These are phyloP conservation scores for Anguilla anguilla DNA, from an alignment of 2,797 vertebrate species.

Conservation along the genomic window DNA sequence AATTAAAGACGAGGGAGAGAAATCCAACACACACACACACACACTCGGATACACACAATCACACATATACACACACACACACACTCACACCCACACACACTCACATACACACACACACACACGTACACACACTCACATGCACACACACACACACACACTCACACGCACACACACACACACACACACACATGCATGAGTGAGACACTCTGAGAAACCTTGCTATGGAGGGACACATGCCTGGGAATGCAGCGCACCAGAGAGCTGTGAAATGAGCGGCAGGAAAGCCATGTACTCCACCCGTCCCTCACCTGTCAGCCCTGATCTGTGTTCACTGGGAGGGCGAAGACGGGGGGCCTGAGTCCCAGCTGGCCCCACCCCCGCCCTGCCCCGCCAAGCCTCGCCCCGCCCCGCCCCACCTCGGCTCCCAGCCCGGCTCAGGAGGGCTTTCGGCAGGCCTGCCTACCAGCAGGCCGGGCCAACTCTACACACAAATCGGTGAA, in stretches of 20 bases:
- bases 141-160: neutral
- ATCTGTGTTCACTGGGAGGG: neutral
- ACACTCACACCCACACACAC: neutral
- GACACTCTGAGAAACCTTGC: neutral
- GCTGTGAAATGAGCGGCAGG: neutral
- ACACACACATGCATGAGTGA: neutral
- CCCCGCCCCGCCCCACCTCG: too few species aligned
- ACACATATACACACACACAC: neutral
- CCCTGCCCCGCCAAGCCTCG: too few species aligned
- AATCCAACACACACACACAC: neutral
- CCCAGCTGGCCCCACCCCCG: neutral
- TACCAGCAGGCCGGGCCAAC: neutral
- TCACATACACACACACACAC: neutral
- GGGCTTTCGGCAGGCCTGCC: neutral
- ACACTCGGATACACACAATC: neutral
- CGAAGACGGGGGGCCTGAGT: neutral
- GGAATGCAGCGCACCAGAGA: neutral
- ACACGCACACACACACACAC: neutral
- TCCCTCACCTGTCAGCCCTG: neutral
- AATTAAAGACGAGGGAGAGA: neutral
- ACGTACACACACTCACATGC: neutral
- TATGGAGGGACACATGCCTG: neutral
- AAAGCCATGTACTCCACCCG: neutral
- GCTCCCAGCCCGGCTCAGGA: neutral
- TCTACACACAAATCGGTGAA: constrained; percentile 15